Conservation (phyloP, 2,113 vertebrate genomes). For the Tragelaphus buxtoni region DNA sequence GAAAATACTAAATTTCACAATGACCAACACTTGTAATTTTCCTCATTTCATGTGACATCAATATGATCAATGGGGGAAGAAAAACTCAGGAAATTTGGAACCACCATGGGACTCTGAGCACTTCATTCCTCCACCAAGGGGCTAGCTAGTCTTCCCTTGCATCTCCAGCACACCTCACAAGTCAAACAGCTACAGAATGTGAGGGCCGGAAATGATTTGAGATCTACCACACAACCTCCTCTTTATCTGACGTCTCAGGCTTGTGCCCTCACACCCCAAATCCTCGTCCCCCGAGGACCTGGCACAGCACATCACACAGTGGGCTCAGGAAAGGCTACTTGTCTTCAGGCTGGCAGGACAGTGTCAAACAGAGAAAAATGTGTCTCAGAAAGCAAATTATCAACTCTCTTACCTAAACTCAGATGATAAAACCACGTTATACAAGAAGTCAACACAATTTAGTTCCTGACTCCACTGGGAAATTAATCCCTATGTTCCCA, state of each 20-base stretch:
- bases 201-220: background rate
- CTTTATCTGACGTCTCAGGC: background rate
- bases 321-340: background rate
- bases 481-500: too few species aligned
- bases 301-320: background rate
- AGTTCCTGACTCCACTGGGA: too few species aligned
- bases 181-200: background rate
- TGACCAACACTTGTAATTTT: background rate
- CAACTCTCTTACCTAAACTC: too few species aligned
- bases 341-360: background rate
- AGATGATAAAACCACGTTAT: too few species aligned
- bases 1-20: background rate
- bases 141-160: background rate
- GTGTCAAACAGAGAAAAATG: too few species aligned
- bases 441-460: too few species aligned
- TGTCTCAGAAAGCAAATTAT: too few species aligned
- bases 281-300: background rate
- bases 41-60: background rate
- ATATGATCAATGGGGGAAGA: background rate
- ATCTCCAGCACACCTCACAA: background rate
- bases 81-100: background rate
- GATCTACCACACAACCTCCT: background rate
- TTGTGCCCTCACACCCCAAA: background rate
- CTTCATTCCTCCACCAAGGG: background rate
- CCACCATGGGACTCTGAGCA: background rate